A percentile compares a stretch with the other conserved stretches of the same genome.
Conservation (phyloP, 2,888 invertebrate species). For the Reticulitermes lucifugus region DNA sequence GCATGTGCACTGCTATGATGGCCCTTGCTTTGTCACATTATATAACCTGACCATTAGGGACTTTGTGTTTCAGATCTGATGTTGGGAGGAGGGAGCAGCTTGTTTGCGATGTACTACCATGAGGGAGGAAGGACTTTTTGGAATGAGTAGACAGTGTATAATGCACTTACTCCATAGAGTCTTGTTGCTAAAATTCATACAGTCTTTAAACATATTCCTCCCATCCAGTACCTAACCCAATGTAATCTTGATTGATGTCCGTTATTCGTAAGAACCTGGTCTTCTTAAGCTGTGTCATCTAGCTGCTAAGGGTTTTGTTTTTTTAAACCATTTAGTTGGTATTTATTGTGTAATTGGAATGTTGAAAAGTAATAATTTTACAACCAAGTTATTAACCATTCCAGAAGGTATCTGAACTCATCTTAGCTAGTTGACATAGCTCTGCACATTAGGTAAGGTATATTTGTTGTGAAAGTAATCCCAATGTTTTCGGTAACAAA, state of each 20-base stretch:
- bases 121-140: conserved; percentile 1
- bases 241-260: conserved; percentile 26
- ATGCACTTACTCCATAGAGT: conserved; percentile 32
- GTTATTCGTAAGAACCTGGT: conserved; percentile 12
- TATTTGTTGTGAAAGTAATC: conserved; percentile 29
- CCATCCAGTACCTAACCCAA: conserved; percentile 35
- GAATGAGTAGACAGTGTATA: conserved; percentile 12
- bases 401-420: conserved; percentile 14
- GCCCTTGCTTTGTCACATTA: too few species aligned
- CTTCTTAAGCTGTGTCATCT: conserved; percentile 25
- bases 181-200: conserved; percentile 20
- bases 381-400: conserved; percentile 31
- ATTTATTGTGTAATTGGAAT: conserved; percentile 8
- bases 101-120: conserved; percentile 8
- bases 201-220: conserved; percentile 23
- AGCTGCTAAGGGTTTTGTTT: background rate
- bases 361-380: conserved; percentile 6
- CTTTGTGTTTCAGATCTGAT: conserved; percentile 37
- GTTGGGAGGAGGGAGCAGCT: conserved; percentile 19
- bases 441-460: conserved; percentile 10
- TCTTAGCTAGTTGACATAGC: conserved; percentile 28
- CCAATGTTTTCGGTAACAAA: conserved; percentile 3
- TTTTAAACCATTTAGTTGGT: background rate
- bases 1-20: too few species aligned
- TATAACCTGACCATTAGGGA: too few species aligned